phyloP scores from a whole-genome alignment of 2,888 invertebrate species.

The Holacanthella duospinosa region DNA sequence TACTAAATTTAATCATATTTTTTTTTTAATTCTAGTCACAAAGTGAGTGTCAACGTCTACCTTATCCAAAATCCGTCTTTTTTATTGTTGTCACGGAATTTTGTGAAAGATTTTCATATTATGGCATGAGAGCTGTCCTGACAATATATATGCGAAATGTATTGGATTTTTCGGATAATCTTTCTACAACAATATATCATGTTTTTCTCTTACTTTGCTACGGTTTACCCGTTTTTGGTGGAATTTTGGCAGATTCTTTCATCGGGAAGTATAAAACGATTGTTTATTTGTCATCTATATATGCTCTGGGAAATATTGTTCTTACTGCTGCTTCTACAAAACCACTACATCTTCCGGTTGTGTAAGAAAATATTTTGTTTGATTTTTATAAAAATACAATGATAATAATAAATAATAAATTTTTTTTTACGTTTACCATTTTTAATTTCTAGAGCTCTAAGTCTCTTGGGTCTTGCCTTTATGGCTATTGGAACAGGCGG shows the following conservation, averaged over 20 bases:
- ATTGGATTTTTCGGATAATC: slow-evolving; percentile 59
- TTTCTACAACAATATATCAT: slow-evolving; percentile 80
- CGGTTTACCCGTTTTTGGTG: slow-evolving; percentile 79
- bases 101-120: slow-evolving; percentile 67
- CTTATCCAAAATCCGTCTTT: slow-evolving; percentile 29
- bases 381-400: not conserved
- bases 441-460: slow-evolving; percentile 37
- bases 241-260: slow-evolving; percentile 84
- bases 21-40: too few species aligned
- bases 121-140: slow-evolving; percentile 97
- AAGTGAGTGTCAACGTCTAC: slow-evolving; percentile 5
- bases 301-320: slow-evolving; percentile 26
- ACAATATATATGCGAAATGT: slow-evolving; percentile 75
- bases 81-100: slow-evolving; percentile 31
- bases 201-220: slow-evolving; percentile 79
- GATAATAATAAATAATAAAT: not conserved
- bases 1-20: too few species aligned
- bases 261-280: slow-evolving; percentile 61
- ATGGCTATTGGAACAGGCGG: slow-evolving; percentile 88
- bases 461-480: slow-evolving; percentile 45
- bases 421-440: not conserved
- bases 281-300: slow-evolving; percentile 26
- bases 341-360: slow-evolving; percentile 24
- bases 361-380: slow-evolving; percentile 18
- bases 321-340: slow-evolving; percentile 24